Base-by-base conservation (phyloP, 2,113 vertebrate species). In the Nibea coibor region DNA sequence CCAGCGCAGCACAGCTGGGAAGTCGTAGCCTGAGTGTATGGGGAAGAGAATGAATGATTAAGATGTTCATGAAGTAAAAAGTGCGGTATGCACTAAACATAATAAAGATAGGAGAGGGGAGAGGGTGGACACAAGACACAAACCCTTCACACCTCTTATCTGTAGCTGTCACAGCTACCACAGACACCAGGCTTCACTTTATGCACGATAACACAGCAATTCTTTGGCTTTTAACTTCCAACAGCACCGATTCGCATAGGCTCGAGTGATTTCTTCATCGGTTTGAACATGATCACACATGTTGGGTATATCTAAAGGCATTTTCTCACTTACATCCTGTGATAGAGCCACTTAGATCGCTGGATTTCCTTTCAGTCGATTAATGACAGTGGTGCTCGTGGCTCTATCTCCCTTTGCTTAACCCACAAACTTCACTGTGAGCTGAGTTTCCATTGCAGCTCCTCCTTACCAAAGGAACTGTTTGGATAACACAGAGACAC, bases 1-100 rank as follows among this genome's bases (percentile, higher is more conserved):
- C 97, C 97, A 99, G 73, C 95, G 97, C 90, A 98, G 93, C 74
- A 99, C 97, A 0, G 97, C 96, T 0, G 97, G 96, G 84, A 98
- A 97, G 93, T 98, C 97, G 0, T 98, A 98, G 75, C 97, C 97
- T 98, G 89, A 4, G 72, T 26, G 14, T 65, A 26, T 16, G 54
- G 45, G 26, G 26, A 65, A 17, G 26, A 35, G 65, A 15, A 6
- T 57, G 2, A 56, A 47, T 56, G 8, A 61, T 0, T 2, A 42
- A 63, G 19, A 11, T 19, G 4, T 26, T 24, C 9, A n/a, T 35
- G 35, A 54, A 75, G 4, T 16, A 47, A 10, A 43, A 26, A 7
- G 19, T 28, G 43, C 4, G 69, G n/a, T 17, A 10, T n/a, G 26
- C 15, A 58, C 26, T 1, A 10, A 66, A 26, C 7, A 26, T 24